phyloP scores from a whole-genome alignment of 2,888 invertebrate species.

The Ormyrus labotus region DNA sequence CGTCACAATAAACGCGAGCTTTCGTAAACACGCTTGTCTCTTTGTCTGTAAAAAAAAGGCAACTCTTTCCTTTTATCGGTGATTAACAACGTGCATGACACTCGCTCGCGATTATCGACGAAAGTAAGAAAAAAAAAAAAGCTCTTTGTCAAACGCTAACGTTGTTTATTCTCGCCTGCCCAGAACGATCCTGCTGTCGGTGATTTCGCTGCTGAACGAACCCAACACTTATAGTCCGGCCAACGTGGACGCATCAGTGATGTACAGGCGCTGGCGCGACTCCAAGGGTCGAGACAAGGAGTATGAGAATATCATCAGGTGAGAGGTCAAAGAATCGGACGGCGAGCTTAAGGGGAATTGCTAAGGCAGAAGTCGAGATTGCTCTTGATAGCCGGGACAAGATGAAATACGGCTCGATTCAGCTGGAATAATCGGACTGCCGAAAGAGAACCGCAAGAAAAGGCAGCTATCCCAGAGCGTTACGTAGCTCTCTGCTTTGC shows the following conservation, averaged over 20 bases:
- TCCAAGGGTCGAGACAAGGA: constrained; percentile 98
- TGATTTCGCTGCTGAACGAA: constrained; percentile 98
- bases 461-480: neutral
- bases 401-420: no score
- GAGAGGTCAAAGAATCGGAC: constrained; percentile 58
- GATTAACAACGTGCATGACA: no score
- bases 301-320: constrained; percentile 99
- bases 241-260: constrained; percentile 99
- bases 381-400: no score
- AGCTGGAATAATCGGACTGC: no score
- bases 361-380: neutral
- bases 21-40: neutral
- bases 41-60: neutral
- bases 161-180: constrained; percentile 2
- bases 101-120: no score
- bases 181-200: constrained; percentile 96
- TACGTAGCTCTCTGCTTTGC: no score
- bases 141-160: neutral
- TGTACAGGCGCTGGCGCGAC: constrained; percentile 99
- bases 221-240: constrained; percentile 99
- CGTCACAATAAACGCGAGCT: constrained; percentile 20
- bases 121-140: neutral
- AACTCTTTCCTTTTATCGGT: neutral
- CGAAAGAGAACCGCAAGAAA: neutral
- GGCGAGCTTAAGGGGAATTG: neutral